These are phyloP conservation scores for Erpetoichthys calabaricus DNA, from an alignment of 2,797 vertebrate genomes.

Conservation along the genomic window DNA sequence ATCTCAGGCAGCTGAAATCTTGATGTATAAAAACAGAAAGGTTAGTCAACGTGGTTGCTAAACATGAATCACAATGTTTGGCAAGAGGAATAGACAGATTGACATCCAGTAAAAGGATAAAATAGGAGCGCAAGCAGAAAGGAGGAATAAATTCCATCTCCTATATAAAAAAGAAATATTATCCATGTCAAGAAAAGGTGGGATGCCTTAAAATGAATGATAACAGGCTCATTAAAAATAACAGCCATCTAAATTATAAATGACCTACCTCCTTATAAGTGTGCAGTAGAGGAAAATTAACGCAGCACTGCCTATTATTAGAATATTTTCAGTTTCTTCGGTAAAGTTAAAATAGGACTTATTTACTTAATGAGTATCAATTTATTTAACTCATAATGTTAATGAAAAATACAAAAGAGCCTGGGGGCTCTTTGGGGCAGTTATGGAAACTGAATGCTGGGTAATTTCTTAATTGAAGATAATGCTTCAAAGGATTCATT, in stretches of 20 bases:
- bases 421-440: too few relatives aligned
- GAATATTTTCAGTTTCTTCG: conserved; percentile 21
- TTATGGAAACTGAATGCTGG: too few relatives aligned
- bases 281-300: conserved; percentile 55
- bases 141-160: conserved; percentile 63
- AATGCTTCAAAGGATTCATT: too few relatives aligned
- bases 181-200: conserved; percentile 66
- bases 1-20: too few relatives aligned
- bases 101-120: conserved; percentile 34
- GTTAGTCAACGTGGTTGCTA: background rate
- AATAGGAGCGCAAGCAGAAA: conserved; percentile 20
- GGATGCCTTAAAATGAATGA: conserved; percentile 72
- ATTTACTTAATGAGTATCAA: too few relatives aligned
- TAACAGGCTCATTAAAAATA: conserved; percentile 76
- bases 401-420: too few relatives aligned
- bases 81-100: conserved; percentile 27
- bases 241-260: conserved; percentile 60
- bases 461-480: too few relatives aligned
- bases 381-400: too few relatives aligned
- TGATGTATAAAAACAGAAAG: background rate
- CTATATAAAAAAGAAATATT: conserved; percentile 72
- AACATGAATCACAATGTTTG: conserved; percentile 20
- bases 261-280: conserved; percentile 47
- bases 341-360: too few relatives aligned
- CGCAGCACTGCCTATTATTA: conserved; percentile 35